Percentiles rank a stretch among this genome's conserved stretches.
These are phyloP conservation scores for Smittia aterrima DNA, from an alignment of 2,888 invertebrate genomes.

Conservation along the genomic window DNA sequence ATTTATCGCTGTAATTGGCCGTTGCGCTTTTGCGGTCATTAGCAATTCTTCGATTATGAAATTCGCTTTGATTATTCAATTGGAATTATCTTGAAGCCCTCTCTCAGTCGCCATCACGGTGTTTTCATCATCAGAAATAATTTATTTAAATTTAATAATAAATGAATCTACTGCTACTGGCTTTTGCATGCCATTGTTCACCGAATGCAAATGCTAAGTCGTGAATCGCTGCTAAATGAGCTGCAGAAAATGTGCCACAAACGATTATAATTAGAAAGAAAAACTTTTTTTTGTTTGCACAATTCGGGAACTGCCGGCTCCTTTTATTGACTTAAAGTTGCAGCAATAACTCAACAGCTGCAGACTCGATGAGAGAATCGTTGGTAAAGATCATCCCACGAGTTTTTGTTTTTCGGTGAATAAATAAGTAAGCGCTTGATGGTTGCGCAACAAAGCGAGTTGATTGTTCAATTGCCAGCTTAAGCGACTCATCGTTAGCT, in stretches of 20 bases:
- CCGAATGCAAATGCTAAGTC: neutral
- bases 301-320: neutral
- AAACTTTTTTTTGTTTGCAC: neutral
- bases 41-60: constrained; percentile 5
- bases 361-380: too few species aligned
- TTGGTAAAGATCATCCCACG: too few species aligned
- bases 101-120: neutral
- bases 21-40: constrained; percentile 1
- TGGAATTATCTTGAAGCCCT: neutral
- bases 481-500: too few species aligned
- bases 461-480: too few species aligned
- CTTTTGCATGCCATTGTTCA: constrained; percentile 22
- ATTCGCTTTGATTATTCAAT: constrained; percentile 3
- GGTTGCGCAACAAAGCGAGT: too few species aligned
- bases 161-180: constrained; percentile 9
- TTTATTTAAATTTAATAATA: constrained; percentile 30
- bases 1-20: constrained; percentile 21
- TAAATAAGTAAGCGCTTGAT: too few species aligned
- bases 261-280: neutral
- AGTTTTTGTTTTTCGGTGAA: too few species aligned
- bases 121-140: neutral
- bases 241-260: neutral
- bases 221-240: constrained; percentile 26
- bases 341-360: too few species aligned
- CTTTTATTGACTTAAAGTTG: neutral